A percentile compares a stretch with the other conserved stretches of the same genome.
Conservation (phyloP, 2,888 invertebrate species). For the Cotesia congregata region DNA sequence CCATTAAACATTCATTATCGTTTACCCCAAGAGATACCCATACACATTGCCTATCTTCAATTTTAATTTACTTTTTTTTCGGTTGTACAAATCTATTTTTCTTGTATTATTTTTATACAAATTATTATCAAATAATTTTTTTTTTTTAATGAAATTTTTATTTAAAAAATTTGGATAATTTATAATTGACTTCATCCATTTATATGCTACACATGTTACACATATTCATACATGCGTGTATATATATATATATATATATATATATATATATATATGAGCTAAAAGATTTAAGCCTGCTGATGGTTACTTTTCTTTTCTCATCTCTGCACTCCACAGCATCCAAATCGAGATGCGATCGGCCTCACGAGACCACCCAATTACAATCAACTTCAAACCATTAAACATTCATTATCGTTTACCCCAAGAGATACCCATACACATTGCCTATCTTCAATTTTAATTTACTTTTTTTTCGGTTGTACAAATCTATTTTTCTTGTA, state of each 20-base stretch:
- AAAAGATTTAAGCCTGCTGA: background rate
- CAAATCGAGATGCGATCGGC: constrained; percentile 31
- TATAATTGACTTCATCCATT: background rate
- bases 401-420: constrained; percentile 33
- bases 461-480: background rate
- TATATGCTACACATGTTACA: constrained; percentile 9
- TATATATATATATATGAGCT: too few relatives aligned
- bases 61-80: background rate
- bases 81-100: too few relatives aligned
- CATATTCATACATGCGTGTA: too few relatives aligned
- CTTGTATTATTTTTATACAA: too few relatives aligned
- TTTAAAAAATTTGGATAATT: too few relatives aligned
- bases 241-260: too few relatives aligned
- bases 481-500: too few relatives aligned
- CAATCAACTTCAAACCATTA: constrained; percentile 41
- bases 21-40: constrained; percentile 8
- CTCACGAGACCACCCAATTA: constrained; percentile 41
- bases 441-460: background rate
- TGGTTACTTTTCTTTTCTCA: background rate
- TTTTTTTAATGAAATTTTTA: too few relatives aligned
- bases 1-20: constrained; percentile 39
- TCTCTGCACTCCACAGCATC: constrained; percentile 11
- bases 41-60: background rate
- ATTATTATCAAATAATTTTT: too few relatives aligned
- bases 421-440: background rate